phyloP scores from a whole-genome alignment of 2,113 vertebrate species.

The Grammomys dolichurus region DNA sequence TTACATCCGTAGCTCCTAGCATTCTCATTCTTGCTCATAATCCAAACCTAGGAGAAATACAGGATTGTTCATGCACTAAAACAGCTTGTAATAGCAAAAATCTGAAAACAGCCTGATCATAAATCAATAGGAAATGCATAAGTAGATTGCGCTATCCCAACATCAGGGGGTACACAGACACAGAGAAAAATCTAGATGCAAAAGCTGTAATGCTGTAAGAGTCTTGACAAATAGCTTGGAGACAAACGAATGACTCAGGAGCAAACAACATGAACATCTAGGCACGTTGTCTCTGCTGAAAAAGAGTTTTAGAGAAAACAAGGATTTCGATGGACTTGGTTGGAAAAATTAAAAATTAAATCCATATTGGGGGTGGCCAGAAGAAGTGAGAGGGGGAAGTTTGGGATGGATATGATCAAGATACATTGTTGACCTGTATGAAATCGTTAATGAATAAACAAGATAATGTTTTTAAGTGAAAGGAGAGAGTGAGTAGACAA shows the following conservation, averaged over 20 bases:
- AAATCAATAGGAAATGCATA: background rate
- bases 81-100: slow-evolving; percentile 12
- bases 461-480: background rate
- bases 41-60: slow-evolving; percentile 6
- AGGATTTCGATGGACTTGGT: background rate
- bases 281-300: background rate
- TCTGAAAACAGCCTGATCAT: background rate
- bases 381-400: too few relatives aligned
- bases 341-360: background rate
- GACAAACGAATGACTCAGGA: background rate
- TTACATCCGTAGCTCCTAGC: background rate
- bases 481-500: background rate
- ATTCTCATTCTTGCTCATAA: slow-evolving; percentile 18
- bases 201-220: background rate
- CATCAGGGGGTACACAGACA: background rate
- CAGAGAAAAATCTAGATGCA: background rate
- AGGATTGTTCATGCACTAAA: background rate
- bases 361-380: background rate
- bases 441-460: background rate
- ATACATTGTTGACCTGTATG: background rate
- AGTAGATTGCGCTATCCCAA: background rate
- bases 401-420: background rate
- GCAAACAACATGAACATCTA: background rate
- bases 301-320: slow-evolving; percentile 30
- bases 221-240: background rate